Base-by-base conservation (phyloP, 2,113 vertebrate species). In the Atrichornis clamosus region DNA sequence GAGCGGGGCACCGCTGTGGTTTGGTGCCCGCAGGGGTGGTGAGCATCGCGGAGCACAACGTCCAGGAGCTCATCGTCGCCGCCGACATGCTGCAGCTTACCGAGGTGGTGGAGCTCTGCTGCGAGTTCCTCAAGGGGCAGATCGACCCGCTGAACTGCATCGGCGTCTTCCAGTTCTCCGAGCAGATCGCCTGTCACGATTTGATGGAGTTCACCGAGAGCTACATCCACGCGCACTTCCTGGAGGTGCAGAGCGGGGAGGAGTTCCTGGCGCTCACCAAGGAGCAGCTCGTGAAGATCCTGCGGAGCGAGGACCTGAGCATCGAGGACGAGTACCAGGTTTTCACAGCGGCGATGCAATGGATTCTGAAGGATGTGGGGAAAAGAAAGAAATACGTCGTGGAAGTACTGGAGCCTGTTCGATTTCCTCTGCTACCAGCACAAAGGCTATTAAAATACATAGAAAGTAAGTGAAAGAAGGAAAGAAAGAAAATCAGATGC, bases 241-340 rank as follows among this genome's bases (percentile, higher is more conserved):
- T 99, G 86, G 99, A 99, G 97, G 99, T 99, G 93, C 97, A 98
- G 82, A 44, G 88, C 22, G 98, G 98, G 9, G 99, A 99, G 90
- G 99, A 99, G 95, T 99, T 99, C 95, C 97, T 97, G 92, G 98
- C 97, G 28, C 98, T 99, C 90, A 98, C 98, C 2, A 99, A 99
- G 91, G 99, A 99, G 84, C 99, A 99, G 96, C 95, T 99, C 77
- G 97, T 99, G 70, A 99, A 97, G 96, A 97, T 99, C 95, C 94
- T 99, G 58, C 97, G 98, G 79, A 99, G 99, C 8, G 99, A 99
- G 95, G 99, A 99, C 97, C 98, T 99, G 35, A 98, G 99, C 94
- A 99, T 99, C 47, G 99, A 99, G 95, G 99, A 99, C 42, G 99
- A 99, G 97, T 99, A 99, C 96, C 99, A 99, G 96, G 99, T 99